phyloP scores from a whole-genome alignment of 2,797 vertebrate species.

The Hemitrygon akajei region DNA sequence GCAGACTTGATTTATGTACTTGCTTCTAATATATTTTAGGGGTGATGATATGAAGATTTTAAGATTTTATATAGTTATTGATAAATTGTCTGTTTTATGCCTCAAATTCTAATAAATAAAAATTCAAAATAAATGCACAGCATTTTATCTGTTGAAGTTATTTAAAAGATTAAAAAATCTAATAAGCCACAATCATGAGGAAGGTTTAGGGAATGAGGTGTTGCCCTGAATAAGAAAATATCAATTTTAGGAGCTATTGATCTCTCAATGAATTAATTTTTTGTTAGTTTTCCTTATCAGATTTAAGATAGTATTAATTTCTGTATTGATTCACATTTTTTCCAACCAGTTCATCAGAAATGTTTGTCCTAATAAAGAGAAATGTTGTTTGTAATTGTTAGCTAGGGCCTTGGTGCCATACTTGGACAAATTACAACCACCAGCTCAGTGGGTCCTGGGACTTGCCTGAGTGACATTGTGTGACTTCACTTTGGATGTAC shows the following conservation, averaged over 20 bases:
- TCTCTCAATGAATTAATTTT: not conserved
- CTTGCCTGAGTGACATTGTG: not conserved
- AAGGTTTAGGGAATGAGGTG: too few relatives aligned
- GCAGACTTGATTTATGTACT: too few relatives aligned
- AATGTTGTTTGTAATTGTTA: not conserved
- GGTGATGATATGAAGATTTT: too few relatives aligned
- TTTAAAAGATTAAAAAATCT: too few relatives aligned
- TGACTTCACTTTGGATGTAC: not conserved
- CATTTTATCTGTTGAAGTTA: too few relatives aligned
- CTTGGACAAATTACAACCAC: not conserved
- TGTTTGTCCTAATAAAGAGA: not conserved
- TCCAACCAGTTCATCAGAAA: not conserved
- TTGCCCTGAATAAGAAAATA: too few relatives aligned
- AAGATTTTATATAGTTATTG: too few relatives aligned
- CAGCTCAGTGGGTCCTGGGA: not conserved
- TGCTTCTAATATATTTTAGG: too few relatives aligned
- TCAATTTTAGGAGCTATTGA: not conserved
- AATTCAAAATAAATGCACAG: too few relatives aligned
- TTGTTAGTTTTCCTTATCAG: not conserved
- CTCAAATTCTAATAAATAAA: too few relatives aligned
- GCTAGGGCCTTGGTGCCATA: not conserved
- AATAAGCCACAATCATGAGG: too few relatives aligned
- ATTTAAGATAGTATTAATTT: not conserved
- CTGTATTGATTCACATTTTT: not conserved
- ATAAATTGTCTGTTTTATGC: too few relatives aligned